Percentiles rank a stretch among this genome's conserved stretches.
Evolutionary conservation across 2,888 invertebrate genomes (phyloP).

Genomic region (Perithous albicinctus): DNA sequence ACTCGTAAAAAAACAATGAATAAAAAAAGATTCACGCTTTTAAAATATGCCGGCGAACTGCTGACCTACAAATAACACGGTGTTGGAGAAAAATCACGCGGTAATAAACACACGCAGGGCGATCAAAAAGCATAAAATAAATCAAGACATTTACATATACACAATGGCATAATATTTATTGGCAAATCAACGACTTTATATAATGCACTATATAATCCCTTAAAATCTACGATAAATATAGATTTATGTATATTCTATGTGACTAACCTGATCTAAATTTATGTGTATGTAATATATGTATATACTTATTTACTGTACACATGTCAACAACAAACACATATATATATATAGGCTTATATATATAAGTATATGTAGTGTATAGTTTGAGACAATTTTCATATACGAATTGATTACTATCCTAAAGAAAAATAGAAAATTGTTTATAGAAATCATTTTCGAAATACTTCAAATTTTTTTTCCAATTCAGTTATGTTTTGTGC

Average conservation of each 20-base stretch:
- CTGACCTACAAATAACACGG: conserved; percentile 19
- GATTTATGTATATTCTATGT: conserved; percentile 57
- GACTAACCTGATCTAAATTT: conserved; percentile 57
- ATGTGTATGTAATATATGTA: conserved; percentile 57
- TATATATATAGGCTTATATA: conserved; percentile 61
- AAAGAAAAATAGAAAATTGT: not conserved
- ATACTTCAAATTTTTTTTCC: not conserved
- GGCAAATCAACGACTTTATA: conserved; percentile 80
- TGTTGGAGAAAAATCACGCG: conserved; percentile 34
- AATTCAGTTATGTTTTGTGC: not conserved
- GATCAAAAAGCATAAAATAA: conserved; percentile 80
- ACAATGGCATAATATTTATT: conserved; percentile 84
- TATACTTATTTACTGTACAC: conserved; percentile 43
- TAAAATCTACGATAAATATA: conserved; percentile 77
- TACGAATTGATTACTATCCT: not conserved
- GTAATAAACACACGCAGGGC: conserved; percentile 76
- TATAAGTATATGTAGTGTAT: conserved; percentile 45
- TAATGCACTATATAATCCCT: conserved; percentile 81
- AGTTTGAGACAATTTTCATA: not conserved
- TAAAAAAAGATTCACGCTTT: conserved; percentile 15
- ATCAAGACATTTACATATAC: conserved; percentile 83
- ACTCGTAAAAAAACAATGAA: too few relatives aligned
- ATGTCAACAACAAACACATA: conserved; percentile 56
- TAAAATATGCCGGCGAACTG: conserved; percentile 25
- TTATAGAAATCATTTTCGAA: not conserved